Conservation (phyloP, 1,140 invertebrate species). For the Zaprionus kolodkinae region DNA sequence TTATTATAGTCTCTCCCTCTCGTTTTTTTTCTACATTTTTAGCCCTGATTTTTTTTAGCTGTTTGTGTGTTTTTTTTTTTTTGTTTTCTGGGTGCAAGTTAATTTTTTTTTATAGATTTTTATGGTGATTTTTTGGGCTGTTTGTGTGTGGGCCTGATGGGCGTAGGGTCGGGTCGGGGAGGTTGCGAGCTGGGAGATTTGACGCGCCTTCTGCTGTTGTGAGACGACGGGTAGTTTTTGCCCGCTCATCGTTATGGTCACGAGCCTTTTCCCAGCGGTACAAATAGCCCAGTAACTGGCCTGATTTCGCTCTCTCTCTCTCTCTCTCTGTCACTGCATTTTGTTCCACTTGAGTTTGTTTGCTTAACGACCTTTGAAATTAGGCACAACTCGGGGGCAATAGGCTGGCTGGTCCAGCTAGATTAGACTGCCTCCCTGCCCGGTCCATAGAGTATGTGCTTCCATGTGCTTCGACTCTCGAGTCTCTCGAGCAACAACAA, state of each 20-base stretch:
- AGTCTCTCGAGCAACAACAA: constrained; percentile 23
- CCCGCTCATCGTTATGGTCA: constrained; percentile 51
- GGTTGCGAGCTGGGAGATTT: constrained; percentile 23
- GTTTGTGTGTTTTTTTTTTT: constrained; percentile 20
- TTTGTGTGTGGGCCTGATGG: constrained; percentile 68
- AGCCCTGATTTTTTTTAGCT: constrained; percentile 24
- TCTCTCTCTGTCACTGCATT: constrained; percentile 54
- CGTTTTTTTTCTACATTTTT: constrained; percentile 37
- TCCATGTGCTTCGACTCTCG: background rate
- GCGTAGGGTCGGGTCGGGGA: constrained; percentile 5
- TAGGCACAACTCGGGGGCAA: constrained; percentile 79
- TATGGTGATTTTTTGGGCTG: constrained; percentile 75
- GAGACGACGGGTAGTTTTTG: constrained; percentile 38
- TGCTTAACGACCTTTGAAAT: constrained; percentile 84
- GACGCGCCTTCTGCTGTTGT: constrained; percentile 19
- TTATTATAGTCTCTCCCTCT: constrained; percentile 19
- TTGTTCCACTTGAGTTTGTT: constrained; percentile 84
- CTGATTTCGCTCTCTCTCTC: constrained; percentile 11
- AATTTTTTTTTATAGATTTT: constrained; percentile 73
- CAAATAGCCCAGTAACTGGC: constrained; percentile 11
- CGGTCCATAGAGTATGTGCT: constrained; percentile 37
- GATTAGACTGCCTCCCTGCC: constrained; percentile 29
- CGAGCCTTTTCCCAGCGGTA: constrained; percentile 33
- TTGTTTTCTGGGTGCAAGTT: constrained; percentile 30
- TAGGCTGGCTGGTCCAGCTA: constrained; percentile 47